A percentile compares a stretch with the other conserved stretches of the same genome.
Conservation (phyloP, 2,888 invertebrate genomes). For the Syritta pipiens region DNA sequence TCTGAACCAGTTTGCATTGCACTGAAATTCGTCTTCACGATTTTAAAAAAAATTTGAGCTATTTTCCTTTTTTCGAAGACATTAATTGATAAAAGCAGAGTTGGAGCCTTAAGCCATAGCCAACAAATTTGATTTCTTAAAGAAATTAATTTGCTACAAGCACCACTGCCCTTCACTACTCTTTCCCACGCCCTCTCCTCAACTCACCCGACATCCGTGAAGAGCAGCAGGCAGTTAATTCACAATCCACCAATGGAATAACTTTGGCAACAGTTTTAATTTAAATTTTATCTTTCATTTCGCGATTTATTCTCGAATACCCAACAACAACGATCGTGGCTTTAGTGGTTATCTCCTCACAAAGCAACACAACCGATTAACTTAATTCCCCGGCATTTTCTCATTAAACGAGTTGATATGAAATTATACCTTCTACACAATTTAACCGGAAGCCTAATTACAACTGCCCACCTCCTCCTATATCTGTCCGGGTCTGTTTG, state of each 20-base stretch:
- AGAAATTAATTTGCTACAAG: no score
- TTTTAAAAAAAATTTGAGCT: no score
- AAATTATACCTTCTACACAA: constrained; percentile 70
- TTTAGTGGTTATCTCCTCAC: constrained; percentile 59
- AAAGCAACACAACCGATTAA: constrained; percentile 66
- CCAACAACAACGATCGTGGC: background rate
- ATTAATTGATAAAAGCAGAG: no score
- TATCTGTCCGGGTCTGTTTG: constrained; percentile 5
- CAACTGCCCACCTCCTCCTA: constrained; percentile 74
- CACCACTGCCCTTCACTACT: no score
- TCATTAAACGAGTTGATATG: constrained; percentile 70
- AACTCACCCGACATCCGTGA: no score
- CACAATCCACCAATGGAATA: background rate
- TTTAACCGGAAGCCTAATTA: constrained; percentile 78
- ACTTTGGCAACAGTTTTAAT: background rate
- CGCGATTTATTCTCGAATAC: background rate
- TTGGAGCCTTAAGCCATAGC: no score
- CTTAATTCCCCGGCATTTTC: constrained; percentile 69
- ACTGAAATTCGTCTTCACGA: no score
- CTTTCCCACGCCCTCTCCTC: no score
- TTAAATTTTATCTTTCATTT: constrained; percentile 1
- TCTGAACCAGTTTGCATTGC: no score
- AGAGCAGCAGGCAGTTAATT: no score
- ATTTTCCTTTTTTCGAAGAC: no score
- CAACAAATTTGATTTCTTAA: no score